Evolutionary conservation across 2,888 invertebrate genomes (phyloP).

Genomic region (Schizaphis graminum): DNA sequence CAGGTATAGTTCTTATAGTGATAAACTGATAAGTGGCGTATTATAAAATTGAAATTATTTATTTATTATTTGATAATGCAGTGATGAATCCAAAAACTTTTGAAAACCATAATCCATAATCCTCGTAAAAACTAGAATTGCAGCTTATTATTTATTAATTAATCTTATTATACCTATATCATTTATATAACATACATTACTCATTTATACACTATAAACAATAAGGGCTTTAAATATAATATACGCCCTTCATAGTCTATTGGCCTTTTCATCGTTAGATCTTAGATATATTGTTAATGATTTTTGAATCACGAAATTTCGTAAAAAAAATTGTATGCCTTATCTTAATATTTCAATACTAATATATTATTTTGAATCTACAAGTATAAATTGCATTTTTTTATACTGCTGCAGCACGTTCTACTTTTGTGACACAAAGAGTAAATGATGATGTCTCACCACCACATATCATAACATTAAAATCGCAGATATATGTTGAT

Average conservation of each 20-base stretch:
- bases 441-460: not conserved
- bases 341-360: too few species aligned
- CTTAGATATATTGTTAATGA: too few species aligned
- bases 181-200: too few species aligned
- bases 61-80: not conserved
- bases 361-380: not conserved
- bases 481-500: not conserved
- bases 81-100: not conserved
- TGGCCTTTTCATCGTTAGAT: too few species aligned
- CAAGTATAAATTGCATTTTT: not conserved
- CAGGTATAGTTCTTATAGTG: not conserved
- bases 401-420: not conserved
- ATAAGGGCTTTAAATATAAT: too few species aligned
- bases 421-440: not conserved
- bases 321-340: too few species aligned
- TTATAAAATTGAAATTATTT: not conserved
- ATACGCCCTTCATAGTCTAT: too few species aligned
- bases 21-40: not conserved
- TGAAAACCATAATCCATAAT: not conserved
- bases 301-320: too few species aligned
- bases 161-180: not conserved
- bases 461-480: not conserved
- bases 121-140: not conserved
- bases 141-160: not conserved
- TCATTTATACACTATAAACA: too few species aligned